Evolutionary conservation across 2,113 vertebrate genomes (phyloP).

Genomic region (Ranitomeya imitator): DNA sequence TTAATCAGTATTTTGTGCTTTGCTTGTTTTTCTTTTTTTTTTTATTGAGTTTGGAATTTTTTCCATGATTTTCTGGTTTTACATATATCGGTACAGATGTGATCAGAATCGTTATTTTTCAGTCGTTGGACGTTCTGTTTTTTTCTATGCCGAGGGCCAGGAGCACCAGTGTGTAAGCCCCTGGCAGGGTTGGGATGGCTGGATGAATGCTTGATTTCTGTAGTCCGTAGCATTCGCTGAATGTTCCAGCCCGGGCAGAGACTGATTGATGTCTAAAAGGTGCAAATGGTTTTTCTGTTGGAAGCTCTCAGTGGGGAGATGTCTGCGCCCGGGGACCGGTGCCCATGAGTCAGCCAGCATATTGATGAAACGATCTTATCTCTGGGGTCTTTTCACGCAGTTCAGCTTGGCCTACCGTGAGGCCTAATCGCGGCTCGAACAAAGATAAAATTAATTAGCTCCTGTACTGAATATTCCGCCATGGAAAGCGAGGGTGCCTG

Average conservation of each 20-base stretch:
- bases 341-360: constrained; percentile 50
- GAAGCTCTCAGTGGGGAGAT: constrained; percentile 47
- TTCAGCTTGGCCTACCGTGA: constrained; percentile 24
- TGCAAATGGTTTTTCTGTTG: constrained; percentile 50
- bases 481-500: neutral
- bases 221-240: constrained; percentile 32
- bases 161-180: neutral
- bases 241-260: constrained; percentile 38
- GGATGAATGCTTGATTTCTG: constrained; percentile 32
- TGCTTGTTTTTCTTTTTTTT: too few relatives aligned
- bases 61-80: neutral
- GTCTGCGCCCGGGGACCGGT: constrained; percentile 48
- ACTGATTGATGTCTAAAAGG: constrained; percentile 50
- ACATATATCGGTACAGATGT: neutral
- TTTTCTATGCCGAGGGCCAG: neutral
- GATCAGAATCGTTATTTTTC: neutral
- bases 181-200: neutral
- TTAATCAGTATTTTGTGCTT: too few relatives aligned
- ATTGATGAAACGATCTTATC: constrained; percentile 49
- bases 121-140: neutral
- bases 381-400: constrained; percentile 33
- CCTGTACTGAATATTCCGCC: neutral
- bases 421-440: neutral
- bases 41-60: too few relatives aligned
- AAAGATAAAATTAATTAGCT: constrained; percentile 44